phyloP scores from a whole-genome alignment of 2,797 vertebrate genomes.

The Euthynnus affinis region DNA sequence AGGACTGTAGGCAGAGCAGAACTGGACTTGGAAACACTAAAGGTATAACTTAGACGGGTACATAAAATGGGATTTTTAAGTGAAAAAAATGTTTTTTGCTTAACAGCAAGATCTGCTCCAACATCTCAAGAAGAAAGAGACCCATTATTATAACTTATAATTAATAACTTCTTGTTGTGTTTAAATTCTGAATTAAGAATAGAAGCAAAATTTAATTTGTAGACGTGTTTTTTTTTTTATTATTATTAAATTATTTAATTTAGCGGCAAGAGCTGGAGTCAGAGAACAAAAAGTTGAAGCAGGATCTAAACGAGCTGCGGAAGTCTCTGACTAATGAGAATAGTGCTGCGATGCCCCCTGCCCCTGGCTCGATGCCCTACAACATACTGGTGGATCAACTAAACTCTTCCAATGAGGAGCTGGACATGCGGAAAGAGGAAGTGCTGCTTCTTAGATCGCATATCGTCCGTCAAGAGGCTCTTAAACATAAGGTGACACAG shows the following conservation, averaged over 20 bases:
- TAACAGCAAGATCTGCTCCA: not conserved
- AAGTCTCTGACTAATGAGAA: conserved; percentile 88
- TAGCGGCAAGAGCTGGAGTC: conserved; percentile 96
- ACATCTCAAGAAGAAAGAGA: not conserved
- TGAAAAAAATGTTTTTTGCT: too few species aligned
- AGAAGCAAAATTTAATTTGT: not conserved
- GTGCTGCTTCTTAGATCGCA: conserved; percentile 96
- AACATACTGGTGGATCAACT: conserved; percentile 93
- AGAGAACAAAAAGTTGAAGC: conserved; percentile 96
- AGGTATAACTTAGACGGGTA: conserved; percentile 84
- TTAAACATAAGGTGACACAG: conserved; percentile 90
- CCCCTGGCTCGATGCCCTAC: conserved; percentile 90
- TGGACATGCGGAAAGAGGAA: conserved; percentile 96
- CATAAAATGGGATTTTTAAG: not conserved
- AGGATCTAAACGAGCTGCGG: conserved; percentile 92
- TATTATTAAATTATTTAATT: conserved; percentile 27
- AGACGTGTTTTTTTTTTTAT: not conserved
- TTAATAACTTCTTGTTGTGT: not conserved
- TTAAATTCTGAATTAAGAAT: not conserved
- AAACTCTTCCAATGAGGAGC: conserved; percentile 92
- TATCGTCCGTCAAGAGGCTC: conserved; percentile 93
- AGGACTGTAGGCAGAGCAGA: conserved; percentile 89
- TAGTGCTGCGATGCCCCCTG: conserved; percentile 81
- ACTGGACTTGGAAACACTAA: conserved; percentile 94
- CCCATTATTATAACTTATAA: not conserved